Evolutionary conservation across 2,113 vertebrate species (phyloP).

Genomic region (Hypocryptadius cinnamomeus): DNA sequence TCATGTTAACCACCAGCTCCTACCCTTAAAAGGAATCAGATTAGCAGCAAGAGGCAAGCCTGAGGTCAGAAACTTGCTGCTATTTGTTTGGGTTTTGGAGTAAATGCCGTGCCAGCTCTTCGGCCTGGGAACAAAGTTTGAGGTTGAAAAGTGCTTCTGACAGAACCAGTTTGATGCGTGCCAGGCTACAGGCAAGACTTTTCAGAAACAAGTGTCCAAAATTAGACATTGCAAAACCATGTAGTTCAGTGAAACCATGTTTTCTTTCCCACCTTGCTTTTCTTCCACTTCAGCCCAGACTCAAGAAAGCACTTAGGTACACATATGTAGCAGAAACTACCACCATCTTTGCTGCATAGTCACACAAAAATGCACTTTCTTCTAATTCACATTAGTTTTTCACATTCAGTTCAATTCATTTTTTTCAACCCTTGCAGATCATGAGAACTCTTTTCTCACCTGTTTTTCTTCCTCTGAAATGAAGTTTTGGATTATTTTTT

Average conservation of each 20-base stretch:
- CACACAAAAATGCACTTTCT: not conserved
- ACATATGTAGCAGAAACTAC: not conserved
- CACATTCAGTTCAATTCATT: not conserved
- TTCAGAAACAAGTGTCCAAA: constrained; percentile 19
- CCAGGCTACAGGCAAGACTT: not conserved
- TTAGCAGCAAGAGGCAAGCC: constrained; percentile 40
- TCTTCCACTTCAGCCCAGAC: not conserved
- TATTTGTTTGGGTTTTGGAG: constrained; percentile 38
- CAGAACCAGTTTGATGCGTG: not conserved
- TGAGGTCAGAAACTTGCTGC: constrained; percentile 18
- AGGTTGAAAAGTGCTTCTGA: constrained; percentile 28
- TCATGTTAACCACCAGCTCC: constrained; percentile 16
- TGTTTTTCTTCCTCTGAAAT: not conserved
- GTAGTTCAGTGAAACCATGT: not conserved
- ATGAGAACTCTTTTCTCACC: not conserved
- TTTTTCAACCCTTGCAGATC: not conserved
- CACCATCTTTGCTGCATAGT: not conserved
- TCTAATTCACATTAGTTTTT: not conserved
- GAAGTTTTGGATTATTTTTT: not conserved
- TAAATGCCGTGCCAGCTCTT: not conserved
- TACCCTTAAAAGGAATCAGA: constrained; percentile 69
- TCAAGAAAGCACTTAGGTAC: not conserved
- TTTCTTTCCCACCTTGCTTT: not conserved
- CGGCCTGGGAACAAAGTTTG: constrained; percentile 48
- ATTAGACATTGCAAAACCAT: not conserved